phyloP scores from a whole-genome alignment of 2,888 invertebrate genomes.

The Aphodius granarius region DNA sequence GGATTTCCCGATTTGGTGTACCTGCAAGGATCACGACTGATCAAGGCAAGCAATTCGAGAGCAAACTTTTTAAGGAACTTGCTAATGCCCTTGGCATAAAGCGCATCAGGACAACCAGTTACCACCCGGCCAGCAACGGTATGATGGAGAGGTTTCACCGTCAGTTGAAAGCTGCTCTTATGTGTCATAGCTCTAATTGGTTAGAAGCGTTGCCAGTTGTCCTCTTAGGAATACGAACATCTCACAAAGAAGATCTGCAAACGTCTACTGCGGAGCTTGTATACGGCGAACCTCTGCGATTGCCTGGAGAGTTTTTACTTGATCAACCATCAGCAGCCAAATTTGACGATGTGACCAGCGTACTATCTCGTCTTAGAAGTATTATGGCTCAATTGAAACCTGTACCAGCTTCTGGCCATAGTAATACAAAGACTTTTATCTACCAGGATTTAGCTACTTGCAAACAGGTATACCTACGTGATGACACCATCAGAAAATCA shows the following conservation, averaged over 20 bases:
- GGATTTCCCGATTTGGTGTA: no score
- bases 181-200: no score
- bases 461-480: no score
- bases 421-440: no score
- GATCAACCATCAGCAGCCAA: not conserved
- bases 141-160: slow-evolving; percentile 33
- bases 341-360: not conserved
- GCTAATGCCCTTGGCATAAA: slow-evolving; percentile 17
- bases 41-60: no score
- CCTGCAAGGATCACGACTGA: no score
- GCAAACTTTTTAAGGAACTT: no score
- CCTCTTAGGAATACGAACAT: slow-evolving; percentile 23
- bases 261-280: slow-evolving; percentile 21
- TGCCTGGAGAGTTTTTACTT: slow-evolving; percentile 26
- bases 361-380: not conserved
- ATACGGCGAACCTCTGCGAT: slow-evolving; percentile 9
- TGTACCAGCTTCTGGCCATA: no score
- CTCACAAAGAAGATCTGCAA: slow-evolving; percentile 20
- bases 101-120: slow-evolving; percentile 30
- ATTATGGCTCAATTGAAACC: not conserved
- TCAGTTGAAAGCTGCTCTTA: slow-evolving; percentile 28
- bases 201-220: slow-evolving; percentile 25
- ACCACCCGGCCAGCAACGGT: slow-evolving; percentile 33
- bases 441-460: no score
- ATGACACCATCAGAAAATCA: no score